Percentiles rank a stretch among this genome's conserved stretches.
These are phyloP conservation scores for Caranx ignobilis DNA, from an alignment of 2,113 vertebrate species.

Conservation along the genomic window DNA sequence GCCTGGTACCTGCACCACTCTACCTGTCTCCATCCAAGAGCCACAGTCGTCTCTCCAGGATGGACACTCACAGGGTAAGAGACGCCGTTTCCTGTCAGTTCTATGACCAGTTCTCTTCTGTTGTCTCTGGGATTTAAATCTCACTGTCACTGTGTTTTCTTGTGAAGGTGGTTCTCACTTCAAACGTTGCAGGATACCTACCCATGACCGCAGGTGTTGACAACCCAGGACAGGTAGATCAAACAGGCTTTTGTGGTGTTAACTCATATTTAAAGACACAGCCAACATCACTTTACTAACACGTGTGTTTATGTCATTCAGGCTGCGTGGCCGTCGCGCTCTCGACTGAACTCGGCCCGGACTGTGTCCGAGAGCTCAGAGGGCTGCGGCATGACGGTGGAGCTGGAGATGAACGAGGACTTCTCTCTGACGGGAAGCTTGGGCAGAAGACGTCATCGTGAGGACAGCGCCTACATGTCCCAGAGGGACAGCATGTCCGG, in stretches of 20 bases:
- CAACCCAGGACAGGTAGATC: constrained; percentile 80
- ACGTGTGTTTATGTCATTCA: constrained; percentile 25
- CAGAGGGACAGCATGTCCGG: constrained; percentile 88
- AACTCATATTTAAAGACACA: not conserved
- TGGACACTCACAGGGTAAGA: constrained; percentile 78
- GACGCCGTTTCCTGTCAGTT: not conserved
- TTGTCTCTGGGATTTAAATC: not conserved
- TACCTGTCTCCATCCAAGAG: constrained; percentile 75
- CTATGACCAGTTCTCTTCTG: not conserved
- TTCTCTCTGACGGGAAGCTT: constrained; percentile 79
- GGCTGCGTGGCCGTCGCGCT: constrained; percentile 76
- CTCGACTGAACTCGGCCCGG: constrained; percentile 85
- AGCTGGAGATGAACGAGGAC: constrained; percentile 88
- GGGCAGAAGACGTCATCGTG: constrained; percentile 84
- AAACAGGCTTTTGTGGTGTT: not conserved
- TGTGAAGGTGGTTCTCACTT: constrained; percentile 81
- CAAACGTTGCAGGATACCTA: constrained; percentile 88
- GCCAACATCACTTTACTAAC: constrained; percentile 3
- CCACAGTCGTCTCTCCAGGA: constrained; percentile 70
- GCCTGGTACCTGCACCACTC: constrained; percentile 58
- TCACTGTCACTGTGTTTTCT: constrained; percentile 17
- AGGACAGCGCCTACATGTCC: constrained; percentile 92
- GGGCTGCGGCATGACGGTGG: constrained; percentile 85
- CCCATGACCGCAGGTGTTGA: constrained; percentile 90
- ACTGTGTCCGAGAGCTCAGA: constrained; percentile 92